Evolutionary conservation across 2,888 invertebrate genomes (phyloP).

Genomic region (Gandaritis pyraliata): DNA sequence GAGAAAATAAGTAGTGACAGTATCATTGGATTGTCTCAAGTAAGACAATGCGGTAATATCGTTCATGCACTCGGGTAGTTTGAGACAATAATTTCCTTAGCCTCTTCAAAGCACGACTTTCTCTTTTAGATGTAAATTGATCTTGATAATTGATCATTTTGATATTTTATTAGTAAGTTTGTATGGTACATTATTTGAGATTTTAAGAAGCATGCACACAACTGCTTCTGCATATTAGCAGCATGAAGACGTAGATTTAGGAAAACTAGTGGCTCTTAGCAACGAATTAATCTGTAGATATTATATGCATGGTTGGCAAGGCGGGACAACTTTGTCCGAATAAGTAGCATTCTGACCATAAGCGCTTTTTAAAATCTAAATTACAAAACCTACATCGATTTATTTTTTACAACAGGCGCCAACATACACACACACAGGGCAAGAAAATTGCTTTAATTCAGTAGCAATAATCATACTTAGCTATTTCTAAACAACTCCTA

Average conservation of each 20-base stretch:
- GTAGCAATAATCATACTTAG: not conserved
- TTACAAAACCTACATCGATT: not conserved
- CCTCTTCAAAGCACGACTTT: not conserved
- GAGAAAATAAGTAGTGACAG: not conserved
- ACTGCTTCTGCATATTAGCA: not conserved
- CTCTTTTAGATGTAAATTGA: conserved; percentile 8
- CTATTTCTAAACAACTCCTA: not conserved
- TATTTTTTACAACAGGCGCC: no score
- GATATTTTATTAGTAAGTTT: not conserved
- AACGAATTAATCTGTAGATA: conserved; percentile 7
- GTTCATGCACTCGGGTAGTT: not conserved
- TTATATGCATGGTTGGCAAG: not conserved
- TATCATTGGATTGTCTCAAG: not conserved
- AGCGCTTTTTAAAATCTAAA: not conserved
- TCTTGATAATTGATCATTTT: not conserved
- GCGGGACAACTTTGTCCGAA: not conserved
- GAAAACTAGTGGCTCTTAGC: conserved; percentile 6
- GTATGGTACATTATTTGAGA: not conserved
- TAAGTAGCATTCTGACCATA: not conserved
- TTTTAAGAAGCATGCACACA: not conserved
- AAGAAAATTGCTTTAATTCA: no score
- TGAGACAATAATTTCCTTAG: conserved; percentile 8
- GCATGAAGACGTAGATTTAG: not conserved
- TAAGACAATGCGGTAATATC: not conserved
- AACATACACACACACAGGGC: no score